Percentiles rank a stretch among this genome's conserved stretches.
These are phyloP conservation scores for Physocephala rufipes DNA, from an alignment of 2,888 invertebrate genomes.

Conservation along the genomic window DNA sequence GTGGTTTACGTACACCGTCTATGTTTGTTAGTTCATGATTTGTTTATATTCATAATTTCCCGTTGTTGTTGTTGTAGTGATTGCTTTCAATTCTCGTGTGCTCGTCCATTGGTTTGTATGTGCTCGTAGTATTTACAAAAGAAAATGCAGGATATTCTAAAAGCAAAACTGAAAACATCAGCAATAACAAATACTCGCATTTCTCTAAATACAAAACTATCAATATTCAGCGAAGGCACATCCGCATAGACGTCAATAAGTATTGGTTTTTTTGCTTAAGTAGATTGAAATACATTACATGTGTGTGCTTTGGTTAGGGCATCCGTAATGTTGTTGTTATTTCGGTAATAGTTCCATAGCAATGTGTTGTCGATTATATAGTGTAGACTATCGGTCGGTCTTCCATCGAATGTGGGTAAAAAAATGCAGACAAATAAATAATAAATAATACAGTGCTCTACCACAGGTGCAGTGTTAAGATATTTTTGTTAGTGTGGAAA, in stretches of 20 bases:
- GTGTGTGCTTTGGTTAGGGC: no score
- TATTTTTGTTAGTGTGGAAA: no score
- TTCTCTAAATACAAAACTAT: not conserved
- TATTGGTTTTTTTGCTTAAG: no score
- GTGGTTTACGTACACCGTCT: no score
- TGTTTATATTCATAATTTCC: not conserved
- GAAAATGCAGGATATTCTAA: slow-evolving; percentile 4
- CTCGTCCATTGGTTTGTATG: not conserved
- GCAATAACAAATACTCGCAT: not conserved
- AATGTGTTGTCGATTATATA: no score
- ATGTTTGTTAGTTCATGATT: not conserved
- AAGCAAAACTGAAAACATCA: not conserved
- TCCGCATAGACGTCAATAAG: not conserved
- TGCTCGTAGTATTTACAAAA: not conserved
- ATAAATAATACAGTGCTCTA: not conserved
- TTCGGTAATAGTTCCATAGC: no score
- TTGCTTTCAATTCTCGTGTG: no score
- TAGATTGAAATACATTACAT: no score
- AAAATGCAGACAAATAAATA: slow-evolving; percentile 12
- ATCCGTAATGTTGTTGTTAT: no score
- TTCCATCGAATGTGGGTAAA: not conserved
- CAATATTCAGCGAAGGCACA: not conserved
- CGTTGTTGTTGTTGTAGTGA: not conserved
- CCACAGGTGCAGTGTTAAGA: no score
- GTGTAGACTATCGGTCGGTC: no score